Percentiles rank a stretch among this genome's conserved stretches.
phyloP scores from a whole-genome alignment of 2,113 vertebrate genomes.

The Semnopithecus entellus region DNA sequence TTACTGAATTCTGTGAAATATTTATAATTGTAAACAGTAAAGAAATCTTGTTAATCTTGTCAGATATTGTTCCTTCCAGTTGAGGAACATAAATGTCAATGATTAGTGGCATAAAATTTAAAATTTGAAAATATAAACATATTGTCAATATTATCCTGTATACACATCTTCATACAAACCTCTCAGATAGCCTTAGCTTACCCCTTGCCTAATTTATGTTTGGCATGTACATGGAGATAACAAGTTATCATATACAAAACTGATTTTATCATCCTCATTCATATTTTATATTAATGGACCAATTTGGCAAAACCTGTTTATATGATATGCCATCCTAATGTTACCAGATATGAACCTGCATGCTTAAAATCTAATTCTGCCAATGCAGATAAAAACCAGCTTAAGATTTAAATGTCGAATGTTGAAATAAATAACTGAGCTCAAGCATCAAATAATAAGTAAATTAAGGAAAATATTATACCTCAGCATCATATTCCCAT shows the following conservation, averaged over 20 bases:
- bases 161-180: background rate
- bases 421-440: background rate
- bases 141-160: background rate
- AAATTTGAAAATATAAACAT: background rate
- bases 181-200: background rate
- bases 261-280: background rate
- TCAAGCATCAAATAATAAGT: background rate
- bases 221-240: background rate
- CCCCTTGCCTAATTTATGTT: background rate
- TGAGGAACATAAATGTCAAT: background rate
- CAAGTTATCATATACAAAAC: background rate
- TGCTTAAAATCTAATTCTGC: background rate
- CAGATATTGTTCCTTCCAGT: background rate
- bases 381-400: background rate
- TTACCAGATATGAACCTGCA: background rate
- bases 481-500: slow-evolving; percentile 99
- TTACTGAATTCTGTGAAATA: background rate
- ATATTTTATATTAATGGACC: background rate
- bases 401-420: background rate
- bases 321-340: background rate
- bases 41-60: background rate
- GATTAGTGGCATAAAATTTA: background rate
- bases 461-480: slow-evolving; percentile 76
- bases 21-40: background rate
- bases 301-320: background rate